A percentile compares a stretch with the other conserved stretches of the same genome.
phyloP scores from a whole-genome alignment of 2,888 invertebrate species.

The Apamea monoglypha region DNA sequence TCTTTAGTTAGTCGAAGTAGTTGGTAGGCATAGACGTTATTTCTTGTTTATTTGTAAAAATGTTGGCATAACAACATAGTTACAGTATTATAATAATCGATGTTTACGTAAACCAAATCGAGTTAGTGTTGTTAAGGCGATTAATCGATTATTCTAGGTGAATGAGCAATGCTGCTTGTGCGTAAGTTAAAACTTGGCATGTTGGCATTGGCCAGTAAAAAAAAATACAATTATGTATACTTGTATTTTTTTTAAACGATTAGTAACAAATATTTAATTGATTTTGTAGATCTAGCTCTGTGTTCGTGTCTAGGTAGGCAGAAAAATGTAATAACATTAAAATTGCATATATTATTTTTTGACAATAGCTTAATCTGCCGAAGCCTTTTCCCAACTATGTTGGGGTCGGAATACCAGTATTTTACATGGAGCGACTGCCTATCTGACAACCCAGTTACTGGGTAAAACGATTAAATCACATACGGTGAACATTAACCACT shows the following conservation, averaged over 20 bases:
- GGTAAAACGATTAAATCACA: not conserved
- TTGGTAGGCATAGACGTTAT: not conserved
- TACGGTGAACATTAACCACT: not conserved
- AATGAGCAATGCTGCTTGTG: not conserved
- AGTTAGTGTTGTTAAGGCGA: slow-evolving; percentile 23
- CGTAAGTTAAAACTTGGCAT: not conserved
- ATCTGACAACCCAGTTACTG: not conserved
- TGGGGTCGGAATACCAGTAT: not conserved
- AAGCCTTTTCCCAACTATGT: not conserved
- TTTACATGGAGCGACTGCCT: not conserved
- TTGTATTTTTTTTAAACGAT: not conserved
- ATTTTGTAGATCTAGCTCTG: not conserved
- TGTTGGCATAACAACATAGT: slow-evolving; percentile 2
- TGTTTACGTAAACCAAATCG: slow-evolving; percentile 33
- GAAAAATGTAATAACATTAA: too few species aligned
- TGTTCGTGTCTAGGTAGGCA: not conserved
- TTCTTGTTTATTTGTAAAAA: slow-evolving; percentile 26
- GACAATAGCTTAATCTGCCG: not conserved
- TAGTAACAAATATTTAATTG: not conserved
- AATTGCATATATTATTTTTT: not conserved
- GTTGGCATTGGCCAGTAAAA: too few species aligned
- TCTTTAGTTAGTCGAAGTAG: not conserved
- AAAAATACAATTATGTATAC: too few species aligned
- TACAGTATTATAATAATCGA: slow-evolving; percentile 33
- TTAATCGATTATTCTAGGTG: slow-evolving; percentile 29